phyloP scores from a whole-genome alignment of 2,113 vertebrate genomes.

The Channa argus region DNA sequence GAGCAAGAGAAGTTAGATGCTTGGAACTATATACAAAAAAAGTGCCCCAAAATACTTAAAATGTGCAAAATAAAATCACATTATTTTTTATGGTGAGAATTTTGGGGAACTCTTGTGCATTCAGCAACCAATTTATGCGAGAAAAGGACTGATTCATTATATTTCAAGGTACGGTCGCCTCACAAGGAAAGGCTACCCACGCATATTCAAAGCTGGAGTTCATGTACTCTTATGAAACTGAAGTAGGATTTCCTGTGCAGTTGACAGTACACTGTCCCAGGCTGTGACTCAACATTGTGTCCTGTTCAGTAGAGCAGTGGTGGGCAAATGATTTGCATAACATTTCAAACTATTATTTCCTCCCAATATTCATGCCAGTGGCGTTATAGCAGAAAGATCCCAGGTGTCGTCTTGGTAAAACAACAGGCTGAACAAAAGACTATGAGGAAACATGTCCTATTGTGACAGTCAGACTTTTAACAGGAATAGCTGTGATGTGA shows the following conservation, averaged over 20 bases:
- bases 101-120: no score
- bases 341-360: background rate
- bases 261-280: constrained; percentile 14
- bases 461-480: constrained; percentile 34
- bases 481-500: constrained; percentile 9
- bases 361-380: background rate
- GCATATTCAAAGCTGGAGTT: background rate
- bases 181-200: background rate
- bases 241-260: constrained; percentile 37
- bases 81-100: no score
- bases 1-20: no score
- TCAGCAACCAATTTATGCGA: no score
- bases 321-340: constrained; percentile 1
- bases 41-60: no score
- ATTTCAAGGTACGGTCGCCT: no score
- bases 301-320: background rate
- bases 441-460: constrained; percentile 35
- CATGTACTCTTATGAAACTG: constrained; percentile 18
- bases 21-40: no score
- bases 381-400: background rate
- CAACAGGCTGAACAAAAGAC: constrained; percentile 1
- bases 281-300: constrained; percentile 30
- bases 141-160: no score
- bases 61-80: no score
- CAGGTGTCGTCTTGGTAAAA: background rate